A percentile compares a stretch with the other conserved stretches of the same genome.
Conservation (phyloP, 2,888 invertebrate species). For the Chymomyza fuscimana region DNA sequence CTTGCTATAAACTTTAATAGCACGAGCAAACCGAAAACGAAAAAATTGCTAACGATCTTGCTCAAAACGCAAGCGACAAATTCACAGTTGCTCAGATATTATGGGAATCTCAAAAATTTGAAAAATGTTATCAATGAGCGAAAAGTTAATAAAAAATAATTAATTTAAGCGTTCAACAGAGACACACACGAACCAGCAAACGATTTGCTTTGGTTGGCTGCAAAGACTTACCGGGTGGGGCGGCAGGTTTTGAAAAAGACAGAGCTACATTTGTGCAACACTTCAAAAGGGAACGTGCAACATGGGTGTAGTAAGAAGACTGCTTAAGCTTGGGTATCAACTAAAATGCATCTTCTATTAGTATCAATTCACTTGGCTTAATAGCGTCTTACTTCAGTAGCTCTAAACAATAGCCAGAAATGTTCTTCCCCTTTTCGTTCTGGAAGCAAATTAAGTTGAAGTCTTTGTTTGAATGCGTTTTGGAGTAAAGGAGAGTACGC, state of each 20-base stretch:
- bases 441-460: too few relatives aligned
- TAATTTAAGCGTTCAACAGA: conserved; percentile 61
- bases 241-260: neutral
- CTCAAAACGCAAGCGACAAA: conserved; percentile 70
- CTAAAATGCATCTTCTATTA: too few relatives aligned
- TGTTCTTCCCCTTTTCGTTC: too few relatives aligned
- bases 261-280: conserved; percentile 1
- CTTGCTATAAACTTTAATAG: conserved; percentile 58
- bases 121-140: conserved; percentile 72
- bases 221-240: neutral
- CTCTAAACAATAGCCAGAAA: too few relatives aligned
- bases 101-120: conserved; percentile 60
- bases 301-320: neutral
- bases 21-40: conserved; percentile 17
- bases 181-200: conserved; percentile 20
- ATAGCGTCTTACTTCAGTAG: too few relatives aligned
- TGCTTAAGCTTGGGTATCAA: too few relatives aligned
- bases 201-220: neutral
- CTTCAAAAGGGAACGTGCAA: neutral
- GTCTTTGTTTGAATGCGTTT: too few relatives aligned
- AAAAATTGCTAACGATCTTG: conserved; percentile 59
- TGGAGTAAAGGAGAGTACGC: too few relatives aligned
- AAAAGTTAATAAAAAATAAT: conserved; percentile 75
- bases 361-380: too few relatives aligned
- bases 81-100: conserved; percentile 44